phyloP scores from a whole-genome alignment of 2,113 vertebrate species.

The Lichenostomus cassidix region DNA sequence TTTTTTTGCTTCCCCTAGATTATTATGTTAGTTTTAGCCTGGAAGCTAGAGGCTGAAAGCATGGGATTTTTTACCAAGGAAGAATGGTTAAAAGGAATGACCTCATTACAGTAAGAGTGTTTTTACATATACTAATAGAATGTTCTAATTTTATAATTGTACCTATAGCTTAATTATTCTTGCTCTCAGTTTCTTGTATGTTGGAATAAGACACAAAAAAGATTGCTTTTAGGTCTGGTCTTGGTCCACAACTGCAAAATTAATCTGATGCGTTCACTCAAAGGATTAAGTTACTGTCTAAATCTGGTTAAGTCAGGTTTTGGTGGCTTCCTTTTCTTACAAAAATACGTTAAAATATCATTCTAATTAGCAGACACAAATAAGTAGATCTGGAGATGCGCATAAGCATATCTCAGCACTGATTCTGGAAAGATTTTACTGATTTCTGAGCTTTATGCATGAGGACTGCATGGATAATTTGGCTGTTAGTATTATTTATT shows the following conservation, averaged over 20 bases:
- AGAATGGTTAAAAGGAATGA: constrained; percentile 98
- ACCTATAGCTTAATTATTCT: background rate
- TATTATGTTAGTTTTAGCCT: constrained; percentile 97
- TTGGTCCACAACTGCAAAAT: background rate
- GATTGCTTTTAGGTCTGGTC: background rate
- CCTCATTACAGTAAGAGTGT: constrained; percentile 89
- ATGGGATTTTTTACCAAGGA: constrained; percentile 99
- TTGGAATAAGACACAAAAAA: background rate
- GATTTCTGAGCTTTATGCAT: background rate
- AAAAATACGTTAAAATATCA: background rate
- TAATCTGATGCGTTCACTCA: background rate
- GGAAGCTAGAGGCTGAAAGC: constrained; percentile 94
- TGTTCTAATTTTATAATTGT: background rate
- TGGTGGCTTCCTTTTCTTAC: background rate
- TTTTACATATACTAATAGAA: background rate
- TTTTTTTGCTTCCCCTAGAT: constrained; percentile 73
- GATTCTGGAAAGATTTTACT: background rate
- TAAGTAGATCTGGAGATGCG: background rate
- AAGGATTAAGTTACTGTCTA: background rate
- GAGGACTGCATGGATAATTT: background rate
- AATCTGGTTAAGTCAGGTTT: background rate
- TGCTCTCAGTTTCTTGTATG: background rate
- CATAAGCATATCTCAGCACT: background rate
- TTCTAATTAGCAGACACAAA: background rate
- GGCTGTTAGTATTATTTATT: background rate